Evolutionary conservation across 92 coral and sea anemone genomes (phyloP), one percentile per base, ranked within the genome.

Genomic region (Desmophyllum pertusum): DNA sequence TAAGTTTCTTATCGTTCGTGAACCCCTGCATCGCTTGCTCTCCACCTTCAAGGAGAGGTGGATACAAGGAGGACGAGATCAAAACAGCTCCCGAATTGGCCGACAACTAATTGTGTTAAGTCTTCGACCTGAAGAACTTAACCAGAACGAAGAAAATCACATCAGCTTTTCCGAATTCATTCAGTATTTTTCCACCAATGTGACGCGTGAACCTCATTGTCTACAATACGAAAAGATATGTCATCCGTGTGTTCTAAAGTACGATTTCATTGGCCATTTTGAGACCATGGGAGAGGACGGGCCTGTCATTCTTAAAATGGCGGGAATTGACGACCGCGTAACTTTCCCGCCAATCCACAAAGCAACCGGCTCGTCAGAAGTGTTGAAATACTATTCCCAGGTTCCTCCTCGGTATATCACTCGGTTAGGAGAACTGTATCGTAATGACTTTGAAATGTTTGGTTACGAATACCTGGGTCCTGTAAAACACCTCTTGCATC

Each of bases 401-500:
- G 81, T 76, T 10, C 81, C 81, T 37, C 23, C 46, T 6, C 15
- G 38, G 40, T 57, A 57, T 39, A 76, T 57, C 18, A 76, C 11
- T 5, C 69, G 51, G 10, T 11, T 76, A 23, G 81, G 81, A 5
- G 81, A 76, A 35, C 36, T 55, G 67, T 76, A 76, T 29, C 69
- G 81, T 37, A 53, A 37, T 38, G 81, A 76, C 35, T 76, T 53
- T 73, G 57, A 42, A 27, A 73, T 73, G 77, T 73, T 73, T 13
- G 77, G 61, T 6, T 73, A 73, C 38, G 77, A 73, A 17, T 74
- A 74, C 23, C 63, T 48, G 10, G 62, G 79, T 14, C 41, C 38
- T 17, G 79, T 74, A 41, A 33, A 29, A 74, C 38, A 51, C 11
- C 79, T 50, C 35, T 51, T 74, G 7, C 50, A 23, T 30, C 62